These are phyloP conservation scores for Syngnathoides biaculeatus DNA, from an alignment of 2,113 vertebrate genomes.

Conservation along the genomic window DNA sequence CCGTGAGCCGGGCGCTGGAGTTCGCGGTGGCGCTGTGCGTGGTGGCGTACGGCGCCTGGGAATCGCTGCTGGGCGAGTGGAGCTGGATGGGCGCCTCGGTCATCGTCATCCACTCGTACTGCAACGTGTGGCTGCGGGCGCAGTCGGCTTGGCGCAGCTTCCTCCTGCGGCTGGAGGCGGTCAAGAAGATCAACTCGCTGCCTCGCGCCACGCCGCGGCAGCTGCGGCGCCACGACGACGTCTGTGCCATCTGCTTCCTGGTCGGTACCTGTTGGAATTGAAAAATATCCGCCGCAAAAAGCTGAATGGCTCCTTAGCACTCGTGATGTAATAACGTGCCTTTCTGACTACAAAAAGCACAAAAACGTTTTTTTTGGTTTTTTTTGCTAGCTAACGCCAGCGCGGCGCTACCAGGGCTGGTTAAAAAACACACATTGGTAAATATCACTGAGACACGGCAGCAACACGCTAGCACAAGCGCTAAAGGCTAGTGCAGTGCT, in stretches of 20 bases:
- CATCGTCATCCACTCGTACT: conserved; percentile 85
- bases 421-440: no score
- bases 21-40: conserved; percentile 84
- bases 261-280: conserved; percentile 50
- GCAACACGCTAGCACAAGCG: no score
- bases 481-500: no score
- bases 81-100: conserved; percentile 86
- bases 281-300: no score
- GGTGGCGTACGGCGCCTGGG: conserved; percentile 82
- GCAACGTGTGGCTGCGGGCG: conserved; percentile 85
- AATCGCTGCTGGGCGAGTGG: conserved; percentile 84
- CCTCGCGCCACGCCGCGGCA: conserved; percentile 72
- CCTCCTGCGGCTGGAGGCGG: conserved; percentile 78
- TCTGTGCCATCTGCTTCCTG: conserved; percentile 89
- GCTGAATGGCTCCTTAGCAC: no score
- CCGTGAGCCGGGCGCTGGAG: conserved; percentile 81
- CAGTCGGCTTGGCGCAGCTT: conserved; percentile 85
- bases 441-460: no score
- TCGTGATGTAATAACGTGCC: no score
- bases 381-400: no score
- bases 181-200: conserved; percentile 79
- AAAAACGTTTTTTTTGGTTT: no score
- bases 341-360: no score
- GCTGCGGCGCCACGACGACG: conserved; percentile 73
- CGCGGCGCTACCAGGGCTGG: no score